A percentile compares a stretch with the other conserved stretches of the same genome.
Evolutionary conservation across 2,888 invertebrate species (phyloP).

Genomic region (Lepidonotus clava): DNA sequence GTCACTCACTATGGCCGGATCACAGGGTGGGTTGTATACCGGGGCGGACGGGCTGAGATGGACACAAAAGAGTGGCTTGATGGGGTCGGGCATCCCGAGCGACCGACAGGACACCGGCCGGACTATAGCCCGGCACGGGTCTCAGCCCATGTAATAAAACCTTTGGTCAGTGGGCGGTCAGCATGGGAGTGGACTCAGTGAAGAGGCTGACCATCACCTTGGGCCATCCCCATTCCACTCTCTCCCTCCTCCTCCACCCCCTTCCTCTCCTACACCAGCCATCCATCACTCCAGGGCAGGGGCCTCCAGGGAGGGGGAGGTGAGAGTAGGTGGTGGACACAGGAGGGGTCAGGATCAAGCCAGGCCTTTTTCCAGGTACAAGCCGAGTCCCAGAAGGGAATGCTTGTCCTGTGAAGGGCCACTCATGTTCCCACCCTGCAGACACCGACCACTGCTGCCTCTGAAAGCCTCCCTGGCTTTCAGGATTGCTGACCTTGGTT

Average conservation of each 20-base stretch:
- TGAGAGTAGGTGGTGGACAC: too few relatives aligned
- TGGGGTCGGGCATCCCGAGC: neutral
- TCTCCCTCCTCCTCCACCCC: neutral
- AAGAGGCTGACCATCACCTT: neutral
- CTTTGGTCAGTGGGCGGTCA: neutral
- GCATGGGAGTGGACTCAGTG: neutral
- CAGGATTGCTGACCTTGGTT: too few relatives aligned
- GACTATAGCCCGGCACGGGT: neutral
- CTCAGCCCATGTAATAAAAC: conserved; percentile 11
- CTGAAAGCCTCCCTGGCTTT: too few relatives aligned
- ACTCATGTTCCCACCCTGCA: too few relatives aligned
- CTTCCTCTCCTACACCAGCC: neutral
- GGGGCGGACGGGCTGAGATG: neutral
- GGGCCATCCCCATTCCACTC: neutral
- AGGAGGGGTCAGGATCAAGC: too few relatives aligned
- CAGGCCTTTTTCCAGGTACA: too few relatives aligned
- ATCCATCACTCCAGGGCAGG: neutral
- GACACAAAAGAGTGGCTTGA: conserved; percentile 8
- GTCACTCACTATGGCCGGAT: neutral
- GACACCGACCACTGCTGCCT: too few relatives aligned
- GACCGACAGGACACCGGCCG: neutral
- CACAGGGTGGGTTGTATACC: neutral
- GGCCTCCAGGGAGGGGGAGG: neutral
- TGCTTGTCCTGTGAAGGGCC: too few relatives aligned
- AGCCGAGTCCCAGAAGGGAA: too few relatives aligned